Percentiles rank a stretch among this genome's conserved stretches.
These are phyloP conservation scores for Latrodectus geometricus DNA, from an alignment of 1,140 invertebrate species.

Conservation along the genomic window DNA sequence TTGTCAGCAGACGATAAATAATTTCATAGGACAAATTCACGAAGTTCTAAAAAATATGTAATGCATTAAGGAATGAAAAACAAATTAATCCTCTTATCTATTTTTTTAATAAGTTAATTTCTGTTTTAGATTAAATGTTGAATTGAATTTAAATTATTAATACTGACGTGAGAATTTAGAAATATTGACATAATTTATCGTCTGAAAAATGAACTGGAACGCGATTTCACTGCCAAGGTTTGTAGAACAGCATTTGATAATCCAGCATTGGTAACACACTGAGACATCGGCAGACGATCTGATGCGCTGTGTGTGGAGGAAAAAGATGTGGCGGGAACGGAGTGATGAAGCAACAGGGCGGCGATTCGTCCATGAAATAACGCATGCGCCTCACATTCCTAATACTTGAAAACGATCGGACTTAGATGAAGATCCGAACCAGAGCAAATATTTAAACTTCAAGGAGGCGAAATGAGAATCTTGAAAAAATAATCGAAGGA, in stretches of 20 bases:
- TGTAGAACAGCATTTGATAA: background rate
- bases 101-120: background rate
- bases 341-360: constrained; percentile 38
- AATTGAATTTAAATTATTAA: background rate
- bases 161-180: background rate
- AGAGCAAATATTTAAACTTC: no score
- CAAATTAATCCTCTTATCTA: background rate
- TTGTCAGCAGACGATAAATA: no score
- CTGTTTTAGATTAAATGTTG: background rate
- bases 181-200: background rate
- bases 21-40: no score
- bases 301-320: background rate
- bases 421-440: no score
- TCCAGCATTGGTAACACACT: background rate
- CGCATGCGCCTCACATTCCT: background rate
- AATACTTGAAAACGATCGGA: background rate
- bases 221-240: background rate
- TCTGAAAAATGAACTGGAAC: background rate
- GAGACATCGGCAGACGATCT: background rate
- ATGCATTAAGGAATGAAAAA: background rate
- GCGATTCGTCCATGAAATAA: constrained; percentile 11
- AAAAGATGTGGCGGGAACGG: constrained; percentile 15
- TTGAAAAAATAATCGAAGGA: no score
- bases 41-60: no score
- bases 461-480: no score